phyloP scores from a whole-genome alignment of 2,113 vertebrate genomes.

The Hippotragus niger region DNA sequence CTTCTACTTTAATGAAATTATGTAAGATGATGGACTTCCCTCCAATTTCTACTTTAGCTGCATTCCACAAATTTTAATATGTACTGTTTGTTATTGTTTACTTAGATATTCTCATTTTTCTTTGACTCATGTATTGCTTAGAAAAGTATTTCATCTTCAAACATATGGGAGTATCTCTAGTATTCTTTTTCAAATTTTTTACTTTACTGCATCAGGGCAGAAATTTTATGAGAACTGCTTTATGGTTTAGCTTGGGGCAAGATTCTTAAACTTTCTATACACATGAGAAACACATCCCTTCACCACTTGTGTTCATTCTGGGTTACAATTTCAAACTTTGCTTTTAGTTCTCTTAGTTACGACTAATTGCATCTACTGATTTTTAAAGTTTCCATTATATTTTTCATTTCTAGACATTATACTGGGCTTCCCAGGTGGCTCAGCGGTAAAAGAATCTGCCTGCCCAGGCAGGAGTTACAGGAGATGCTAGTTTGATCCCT shows the following conservation, averaged over 20 bases:
- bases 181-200: not conserved
- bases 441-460: not conserved
- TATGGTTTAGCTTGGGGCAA: not conserved
- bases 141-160: not conserved
- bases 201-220: not conserved
- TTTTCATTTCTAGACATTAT: not conserved
- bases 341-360: not conserved
- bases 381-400: not conserved
- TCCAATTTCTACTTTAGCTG: not conserved
- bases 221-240: not conserved
- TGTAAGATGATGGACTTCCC: not conserved
- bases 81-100: not conserved
- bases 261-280: not conserved
- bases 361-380: not conserved
- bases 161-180: not conserved
- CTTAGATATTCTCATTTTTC: not conserved
- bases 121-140: not conserved
- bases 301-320: not conserved
- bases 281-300: not conserved
- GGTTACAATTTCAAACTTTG: rapidly evolving
- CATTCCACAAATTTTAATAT: not conserved
- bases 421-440: not conserved
- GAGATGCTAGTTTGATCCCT: not conserved
- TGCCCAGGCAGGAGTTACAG: not conserved
- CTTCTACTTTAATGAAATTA: not conserved